Conservation (phyloP, 2,797 vertebrate species). For the Anguilla obscura region DNA sequence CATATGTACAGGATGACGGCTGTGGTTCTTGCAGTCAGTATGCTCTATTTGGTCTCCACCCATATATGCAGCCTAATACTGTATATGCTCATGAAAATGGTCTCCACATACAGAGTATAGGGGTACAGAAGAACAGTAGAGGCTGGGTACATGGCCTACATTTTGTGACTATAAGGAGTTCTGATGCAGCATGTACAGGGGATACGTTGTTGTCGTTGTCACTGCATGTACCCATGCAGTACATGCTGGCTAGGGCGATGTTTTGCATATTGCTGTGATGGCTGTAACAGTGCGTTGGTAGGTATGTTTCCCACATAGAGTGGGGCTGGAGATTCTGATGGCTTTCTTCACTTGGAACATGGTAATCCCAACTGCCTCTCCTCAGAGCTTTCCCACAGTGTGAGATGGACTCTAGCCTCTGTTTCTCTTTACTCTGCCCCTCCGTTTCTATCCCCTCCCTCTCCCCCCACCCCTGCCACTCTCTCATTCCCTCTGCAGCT, state of each 20-base stretch:
- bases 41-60: neutral
- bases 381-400: neutral
- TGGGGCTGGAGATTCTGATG: neutral
- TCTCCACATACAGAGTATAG: neutral
- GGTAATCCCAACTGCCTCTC: constrained; percentile 1
- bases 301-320: neutral
- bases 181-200: neutral
- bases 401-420: neutral
- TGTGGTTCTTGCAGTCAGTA: neutral
- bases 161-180: neutral
- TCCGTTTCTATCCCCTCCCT: neutral
- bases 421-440: constrained; percentile 3
- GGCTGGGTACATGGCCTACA: neutral
- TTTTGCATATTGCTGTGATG: neutral
- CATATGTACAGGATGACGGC: neutral
- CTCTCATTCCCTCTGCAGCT: constrained; percentile 48
- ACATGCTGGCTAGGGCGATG: neutral
- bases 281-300: neutral
- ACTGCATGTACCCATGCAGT: neutral
- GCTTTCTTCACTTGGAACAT: neutral
- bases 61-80: neutral
- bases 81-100: neutral
- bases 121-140: neutral
- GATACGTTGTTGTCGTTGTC: neutral
- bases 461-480: neutral